These are phyloP conservation scores for Andrena haemorrhoa DNA, from an alignment of 2,888 invertebrate species.

Conservation along the genomic window DNA sequence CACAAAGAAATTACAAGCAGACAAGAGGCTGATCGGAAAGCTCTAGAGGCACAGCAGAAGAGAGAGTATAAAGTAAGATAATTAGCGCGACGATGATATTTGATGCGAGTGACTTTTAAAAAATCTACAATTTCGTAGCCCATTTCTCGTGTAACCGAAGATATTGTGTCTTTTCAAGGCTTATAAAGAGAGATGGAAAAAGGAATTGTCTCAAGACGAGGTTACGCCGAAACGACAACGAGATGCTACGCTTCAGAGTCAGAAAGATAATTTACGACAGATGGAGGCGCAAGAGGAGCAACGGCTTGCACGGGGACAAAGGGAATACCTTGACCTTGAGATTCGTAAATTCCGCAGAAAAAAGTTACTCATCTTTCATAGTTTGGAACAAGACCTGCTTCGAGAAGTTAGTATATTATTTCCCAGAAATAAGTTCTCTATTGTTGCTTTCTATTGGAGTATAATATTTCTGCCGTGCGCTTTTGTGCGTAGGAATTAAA, in stretches of 20 bases:
- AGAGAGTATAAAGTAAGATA: slow-evolving; percentile 93
- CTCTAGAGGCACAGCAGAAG: slow-evolving; percentile 96
- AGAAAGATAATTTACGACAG: slow-evolving; percentile 96
- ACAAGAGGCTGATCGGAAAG: slow-evolving; percentile 97
- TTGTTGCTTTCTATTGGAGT: background rate
- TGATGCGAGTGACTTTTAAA: background rate
- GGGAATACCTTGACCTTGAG: slow-evolving; percentile 96
- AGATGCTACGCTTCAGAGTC: slow-evolving; percentile 95
- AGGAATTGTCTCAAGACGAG: slow-evolving; percentile 96
- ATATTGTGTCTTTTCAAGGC: slow-evolving; percentile 83
- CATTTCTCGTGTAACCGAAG: slow-evolving; percentile 2
- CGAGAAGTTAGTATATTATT: slow-evolving; percentile 89
- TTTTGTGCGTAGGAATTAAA: slow-evolving; percentile 91
- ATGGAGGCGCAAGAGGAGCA: slow-evolving; percentile 97
- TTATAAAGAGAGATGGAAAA: slow-evolving; percentile 98
- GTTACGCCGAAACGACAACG: slow-evolving; percentile 96
- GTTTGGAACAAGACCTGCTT: slow-evolving; percentile 95
- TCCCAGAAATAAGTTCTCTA: background rate
- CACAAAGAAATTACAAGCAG: slow-evolving; percentile 95
- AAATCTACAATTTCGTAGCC: background rate
- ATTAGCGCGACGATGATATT: slow-evolving; percentile 4
- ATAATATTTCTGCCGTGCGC: background rate
- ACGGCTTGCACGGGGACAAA: slow-evolving; percentile 94
- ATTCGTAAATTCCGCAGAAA: slow-evolving; percentile 96
- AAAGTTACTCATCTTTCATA: slow-evolving; percentile 94